These are phyloP conservation scores for Galleria mellonella DNA, from an alignment of 1,140 invertebrate genomes.

Conservation along the genomic window DNA sequence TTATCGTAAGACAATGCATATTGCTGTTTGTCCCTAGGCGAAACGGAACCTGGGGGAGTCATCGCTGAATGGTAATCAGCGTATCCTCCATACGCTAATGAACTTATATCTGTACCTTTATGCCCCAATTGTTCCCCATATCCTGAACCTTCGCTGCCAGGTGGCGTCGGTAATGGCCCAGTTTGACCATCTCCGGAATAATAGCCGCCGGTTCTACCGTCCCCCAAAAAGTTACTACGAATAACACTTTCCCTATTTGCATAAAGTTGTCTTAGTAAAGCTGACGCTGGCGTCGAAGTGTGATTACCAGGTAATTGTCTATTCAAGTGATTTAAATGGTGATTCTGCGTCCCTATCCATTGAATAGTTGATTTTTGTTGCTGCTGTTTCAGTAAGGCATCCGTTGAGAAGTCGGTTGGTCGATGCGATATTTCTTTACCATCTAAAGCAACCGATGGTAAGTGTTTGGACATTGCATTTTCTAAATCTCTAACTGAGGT, in stretches of 20 bases:
- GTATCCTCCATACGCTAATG: constrained; percentile 78
- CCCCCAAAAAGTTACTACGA: constrained; percentile 87
- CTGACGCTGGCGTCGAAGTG: constrained; percentile 83
- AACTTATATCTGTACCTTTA: constrained; percentile 58
- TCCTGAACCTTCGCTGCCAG: constrained; percentile 87
- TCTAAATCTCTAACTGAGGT: constrained; percentile 93
- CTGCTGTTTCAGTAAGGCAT: constrained; percentile 87
- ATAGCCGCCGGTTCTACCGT: constrained; percentile 74
- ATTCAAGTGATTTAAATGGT: constrained; percentile 78
- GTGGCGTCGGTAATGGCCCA: constrained; percentile 89
- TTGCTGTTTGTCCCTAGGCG: constrained; percentile 90
- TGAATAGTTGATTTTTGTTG: constrained; percentile 93
- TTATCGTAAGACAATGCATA: constrained; percentile 70
- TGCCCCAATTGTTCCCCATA: constrained; percentile 80
- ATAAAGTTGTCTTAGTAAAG: constrained; percentile 91
- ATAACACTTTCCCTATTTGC: constrained; percentile 96
- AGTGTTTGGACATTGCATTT: constrained; percentile 96
- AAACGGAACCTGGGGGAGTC: constrained; percentile 96
- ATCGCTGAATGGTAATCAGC: constrained; percentile 93
- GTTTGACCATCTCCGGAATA: constrained; percentile 75
- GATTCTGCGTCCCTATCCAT: constrained; percentile 91
- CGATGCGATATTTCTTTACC: constrained; percentile 79
- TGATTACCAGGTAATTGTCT: constrained; percentile 76
- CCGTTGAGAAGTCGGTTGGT: constrained; percentile 90
- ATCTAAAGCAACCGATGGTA: constrained; percentile 79